Percentiles rank a stretch among this genome's conserved stretches.
These are phyloP conservation scores for Dendrolimus kikuchii DNA, from an alignment of 1,140 invertebrate genomes.

Conservation along the genomic window DNA sequence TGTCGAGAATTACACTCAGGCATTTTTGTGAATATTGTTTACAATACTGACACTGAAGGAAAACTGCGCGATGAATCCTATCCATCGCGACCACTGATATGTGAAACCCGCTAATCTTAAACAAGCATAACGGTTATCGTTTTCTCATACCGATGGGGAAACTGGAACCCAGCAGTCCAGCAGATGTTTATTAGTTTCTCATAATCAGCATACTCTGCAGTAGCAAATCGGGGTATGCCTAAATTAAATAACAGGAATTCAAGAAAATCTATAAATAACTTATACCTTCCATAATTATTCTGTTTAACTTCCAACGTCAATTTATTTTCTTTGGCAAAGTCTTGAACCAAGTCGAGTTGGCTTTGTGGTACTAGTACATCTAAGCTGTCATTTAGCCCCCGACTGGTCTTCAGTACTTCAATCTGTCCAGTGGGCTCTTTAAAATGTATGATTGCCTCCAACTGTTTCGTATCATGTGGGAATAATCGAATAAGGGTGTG, in stretches of 20 bases:
- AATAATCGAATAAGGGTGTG: constrained; percentile 38
- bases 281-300: constrained; percentile 50
- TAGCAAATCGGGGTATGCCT: too few relatives aligned
- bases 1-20: too few relatives aligned
- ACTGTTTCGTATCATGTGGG: constrained; percentile 26
- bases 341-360: constrained; percentile 15
- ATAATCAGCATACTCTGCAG: too few relatives aligned
- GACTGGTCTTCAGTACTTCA: constrained; percentile 44
- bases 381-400: constrained; percentile 45
- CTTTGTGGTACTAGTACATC: constrained; percentile 45
- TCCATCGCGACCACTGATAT: too few relatives aligned
- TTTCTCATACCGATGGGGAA: too few relatives aligned
- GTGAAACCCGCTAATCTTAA: too few relatives aligned
- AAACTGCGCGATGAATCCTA: too few relatives aligned
- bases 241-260: background rate
- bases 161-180: too few relatives aligned
- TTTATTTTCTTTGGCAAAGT: constrained; percentile 23
- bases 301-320: constrained; percentile 32
- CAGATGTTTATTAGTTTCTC: too few relatives aligned
- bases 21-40: too few relatives aligned
- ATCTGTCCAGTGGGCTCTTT: constrained; percentile 25
- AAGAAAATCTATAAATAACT: constrained; percentile 1
- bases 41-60: too few relatives aligned
- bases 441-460: constrained; percentile 26
- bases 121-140: too few relatives aligned